Evolutionary conservation across 2,888 invertebrate species (phyloP).

Genomic region (Tachystola acroxantha): DNA sequence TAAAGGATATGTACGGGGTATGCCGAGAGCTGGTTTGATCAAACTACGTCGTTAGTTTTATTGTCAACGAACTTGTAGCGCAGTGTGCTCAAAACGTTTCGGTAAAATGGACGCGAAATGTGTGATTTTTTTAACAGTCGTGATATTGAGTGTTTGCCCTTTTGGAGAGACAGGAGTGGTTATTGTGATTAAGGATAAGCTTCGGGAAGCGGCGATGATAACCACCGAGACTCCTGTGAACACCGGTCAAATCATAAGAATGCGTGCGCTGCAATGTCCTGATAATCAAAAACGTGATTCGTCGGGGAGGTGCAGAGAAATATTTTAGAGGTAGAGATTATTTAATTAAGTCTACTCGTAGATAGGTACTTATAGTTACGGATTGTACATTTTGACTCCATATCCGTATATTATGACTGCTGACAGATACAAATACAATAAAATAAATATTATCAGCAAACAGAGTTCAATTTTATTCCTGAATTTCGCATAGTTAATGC

Average conservation of each 20-base stretch:
- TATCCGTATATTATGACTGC: too few relatives aligned
- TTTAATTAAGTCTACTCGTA: too few relatives aligned
- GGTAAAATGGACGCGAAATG: constrained; percentile 35
- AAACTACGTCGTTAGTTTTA: constrained; percentile 15
- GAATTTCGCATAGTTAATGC: too few relatives aligned
- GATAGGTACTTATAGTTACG: background rate
- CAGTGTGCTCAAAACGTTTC: constrained; percentile 37
- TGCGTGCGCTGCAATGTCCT: constrained; percentile 46
- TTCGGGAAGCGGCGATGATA: constrained; percentile 18
- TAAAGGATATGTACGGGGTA: constrained; percentile 48
- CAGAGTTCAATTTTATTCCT: too few relatives aligned
- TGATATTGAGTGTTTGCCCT: constrained; percentile 13
- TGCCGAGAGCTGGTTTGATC: constrained; percentile 56
- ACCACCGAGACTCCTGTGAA: constrained; percentile 22
- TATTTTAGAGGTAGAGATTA: constrained; percentile 32
- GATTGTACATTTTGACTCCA: too few relatives aligned
- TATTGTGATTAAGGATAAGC: constrained; percentile 31
- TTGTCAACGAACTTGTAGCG: constrained; percentile 20
- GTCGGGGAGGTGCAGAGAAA: constrained; percentile 39
- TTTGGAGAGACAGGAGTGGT: constrained; percentile 14
- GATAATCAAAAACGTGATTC: constrained; percentile 40
- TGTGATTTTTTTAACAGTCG: constrained; percentile 23
- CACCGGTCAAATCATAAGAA: constrained; percentile 48
- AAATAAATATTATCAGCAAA: too few relatives aligned
- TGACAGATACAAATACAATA: too few relatives aligned